phyloP scores from a whole-genome alignment of 1,140 invertebrate genomes.

The Drosophila nasuta region DNA sequence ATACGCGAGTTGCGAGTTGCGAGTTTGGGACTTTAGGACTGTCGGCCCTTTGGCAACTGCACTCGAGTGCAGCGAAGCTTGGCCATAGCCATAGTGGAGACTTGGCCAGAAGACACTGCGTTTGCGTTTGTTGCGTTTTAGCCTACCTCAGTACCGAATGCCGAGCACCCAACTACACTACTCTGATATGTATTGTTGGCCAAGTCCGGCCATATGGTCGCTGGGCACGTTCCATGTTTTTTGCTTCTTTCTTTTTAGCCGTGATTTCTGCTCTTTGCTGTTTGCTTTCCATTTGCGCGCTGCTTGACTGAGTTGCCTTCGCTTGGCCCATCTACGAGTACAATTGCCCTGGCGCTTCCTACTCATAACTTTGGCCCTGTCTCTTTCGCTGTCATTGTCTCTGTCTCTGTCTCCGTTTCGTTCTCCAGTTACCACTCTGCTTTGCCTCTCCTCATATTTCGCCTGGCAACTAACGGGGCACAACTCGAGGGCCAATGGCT shows the following conservation, averaged over 20 bases:
- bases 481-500: slow-evolving; percentile 75
- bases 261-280: slow-evolving; percentile 41
- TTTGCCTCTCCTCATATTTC: slow-evolving; percentile 66
- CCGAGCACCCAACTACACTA: slow-evolving; percentile 5
- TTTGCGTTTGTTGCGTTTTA: slow-evolving; percentile 4
- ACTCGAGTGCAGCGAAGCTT: slow-evolving; percentile 73
- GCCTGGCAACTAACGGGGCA: slow-evolving; percentile 66
- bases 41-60: slow-evolving; percentile 69
- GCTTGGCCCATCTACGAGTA: not conserved
- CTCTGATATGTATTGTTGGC: slow-evolving; percentile 22
- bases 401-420: slow-evolving; percentile 2
- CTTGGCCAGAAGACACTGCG: slow-evolving; percentile 44
- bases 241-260: slow-evolving; percentile 31
- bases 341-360: slow-evolving; percentile 47
- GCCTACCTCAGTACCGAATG: slow-evolving; percentile 1
- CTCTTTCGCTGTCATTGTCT: slow-evolving; percentile 18
- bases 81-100: slow-evolving; percentile 46
- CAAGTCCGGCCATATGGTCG: slow-evolving; percentile 53
- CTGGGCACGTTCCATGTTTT: slow-evolving; percentile 58
- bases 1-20: slow-evolving; percentile 42
- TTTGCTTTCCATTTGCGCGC: slow-evolving; percentile 48
- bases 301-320: slow-evolving; percentile 25
- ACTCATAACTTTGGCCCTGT: slow-evolving; percentile 45
- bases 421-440: slow-evolving; percentile 58
- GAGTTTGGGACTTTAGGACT: too few species aligned